These are phyloP conservation scores for Panopea generosa DNA, from an alignment of 2,888 invertebrate genomes.

Conservation along the genomic window DNA sequence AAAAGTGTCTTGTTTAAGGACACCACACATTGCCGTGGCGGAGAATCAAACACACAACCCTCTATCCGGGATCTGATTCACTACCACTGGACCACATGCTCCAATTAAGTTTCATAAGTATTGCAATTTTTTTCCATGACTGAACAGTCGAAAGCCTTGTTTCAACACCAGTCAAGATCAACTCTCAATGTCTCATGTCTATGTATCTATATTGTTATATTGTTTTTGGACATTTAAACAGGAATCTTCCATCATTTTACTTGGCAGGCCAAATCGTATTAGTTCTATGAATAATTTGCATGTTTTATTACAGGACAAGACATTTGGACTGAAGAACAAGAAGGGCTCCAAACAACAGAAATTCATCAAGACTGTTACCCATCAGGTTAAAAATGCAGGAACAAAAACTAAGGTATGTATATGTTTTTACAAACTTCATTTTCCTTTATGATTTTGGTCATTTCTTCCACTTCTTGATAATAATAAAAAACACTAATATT, in stretches of 20 bases:
- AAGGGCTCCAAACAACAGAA: slow-evolving; percentile 99
- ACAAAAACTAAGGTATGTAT: slow-evolving; percentile 46
- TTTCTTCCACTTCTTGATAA: background rate
- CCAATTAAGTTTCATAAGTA: too few species aligned
- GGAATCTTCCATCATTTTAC: background rate
- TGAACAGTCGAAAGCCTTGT: too few species aligned
- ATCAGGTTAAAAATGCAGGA: slow-evolving; percentile 94
- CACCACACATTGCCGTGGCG: too few species aligned
- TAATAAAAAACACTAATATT: too few species aligned
- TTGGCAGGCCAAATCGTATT: background rate
- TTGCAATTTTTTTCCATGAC: too few species aligned
- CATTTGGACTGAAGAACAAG: slow-evolving; percentile 99
- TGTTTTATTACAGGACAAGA: slow-evolving; percentile 93
- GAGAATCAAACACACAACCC: too few species aligned
- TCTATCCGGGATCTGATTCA: too few species aligned
- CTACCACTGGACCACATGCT: too few species aligned
- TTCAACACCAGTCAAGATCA: too few species aligned
- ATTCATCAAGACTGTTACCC: slow-evolving; percentile 98
- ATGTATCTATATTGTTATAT: background rate
- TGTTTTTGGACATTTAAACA: background rate
- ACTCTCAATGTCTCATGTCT: too few species aligned
- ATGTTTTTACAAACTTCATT: background rate
- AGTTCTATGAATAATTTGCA: background rate
- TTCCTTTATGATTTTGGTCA: background rate
- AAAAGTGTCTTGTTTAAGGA: too few species aligned